These are phyloP conservation scores for Acinonyx jubatus DNA, from an alignment of 2,113 vertebrate genomes.

Conservation along the genomic window DNA sequence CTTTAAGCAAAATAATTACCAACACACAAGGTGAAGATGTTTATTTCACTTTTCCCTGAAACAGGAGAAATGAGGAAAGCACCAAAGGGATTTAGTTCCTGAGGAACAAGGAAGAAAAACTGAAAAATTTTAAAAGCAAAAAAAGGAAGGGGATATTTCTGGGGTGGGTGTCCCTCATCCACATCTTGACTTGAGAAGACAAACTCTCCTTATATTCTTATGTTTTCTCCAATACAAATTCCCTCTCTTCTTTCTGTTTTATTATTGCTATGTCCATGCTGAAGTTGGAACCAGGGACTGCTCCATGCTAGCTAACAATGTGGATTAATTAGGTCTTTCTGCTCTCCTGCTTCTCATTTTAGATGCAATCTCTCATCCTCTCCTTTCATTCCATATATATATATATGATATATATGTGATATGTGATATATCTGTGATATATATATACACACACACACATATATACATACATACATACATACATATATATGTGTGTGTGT, in stretches of 20 bases:
- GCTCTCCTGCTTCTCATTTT: neutral
- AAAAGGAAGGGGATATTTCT: neutral
- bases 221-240: neutral
- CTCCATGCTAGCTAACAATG: neutral
- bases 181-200: neutral
- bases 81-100: neutral
- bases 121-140: neutral
- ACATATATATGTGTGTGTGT: no score
- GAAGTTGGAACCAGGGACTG: neutral
- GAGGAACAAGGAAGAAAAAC: neutral
- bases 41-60: neutral
- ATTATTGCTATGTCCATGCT: neutral
- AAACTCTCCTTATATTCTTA: neutral
- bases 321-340: neutral
- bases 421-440: no score
- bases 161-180: neutral
- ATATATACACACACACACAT: no score
- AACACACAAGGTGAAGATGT: neutral
- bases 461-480: no score
- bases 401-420: no score
- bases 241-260: neutral
- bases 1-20: neutral
- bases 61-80: neutral
- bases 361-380: no score
- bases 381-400: neutral